These are phyloP conservation scores for Romanogobio albipinnatus DNA, from an alignment of 2,113 vertebrate genomes.

Conservation along the genomic window DNA sequence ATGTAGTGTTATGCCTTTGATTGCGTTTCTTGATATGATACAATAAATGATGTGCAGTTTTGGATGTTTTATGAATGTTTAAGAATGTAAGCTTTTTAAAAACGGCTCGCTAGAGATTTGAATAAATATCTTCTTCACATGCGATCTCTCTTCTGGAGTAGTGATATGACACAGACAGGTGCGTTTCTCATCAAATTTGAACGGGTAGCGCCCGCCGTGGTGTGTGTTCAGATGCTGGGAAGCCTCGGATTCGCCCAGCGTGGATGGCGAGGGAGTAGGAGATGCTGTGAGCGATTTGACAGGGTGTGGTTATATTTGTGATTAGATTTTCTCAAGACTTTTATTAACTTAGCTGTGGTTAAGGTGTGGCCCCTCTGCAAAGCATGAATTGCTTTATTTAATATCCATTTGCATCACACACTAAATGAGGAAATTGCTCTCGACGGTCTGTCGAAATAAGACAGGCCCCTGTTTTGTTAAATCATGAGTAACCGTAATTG, in stretches of 20 bases:
- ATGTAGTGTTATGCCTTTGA: slow-evolving; percentile 25
- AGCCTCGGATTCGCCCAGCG: slow-evolving; percentile 1
- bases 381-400: slow-evolving; percentile 77
- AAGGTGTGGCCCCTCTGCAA: slow-evolving; percentile 74
- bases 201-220: not conserved
- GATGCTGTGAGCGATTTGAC: slow-evolving; percentile 42
- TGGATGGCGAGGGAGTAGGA: slow-evolving; percentile 1
- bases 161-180: not conserved
- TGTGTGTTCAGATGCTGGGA: slow-evolving; percentile 1
- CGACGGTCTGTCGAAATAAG: slow-evolving; percentile 45
- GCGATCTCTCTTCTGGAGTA: not conserved
- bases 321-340: slow-evolving; percentile 76
- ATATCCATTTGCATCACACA: slow-evolving; percentile 68
- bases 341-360: slow-evolving; percentile 63
- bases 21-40: slow-evolving; percentile 20
- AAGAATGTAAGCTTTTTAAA: slow-evolving; percentile 5
- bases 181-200: slow-evolving; percentile 13
- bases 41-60: slow-evolving; percentile 36
- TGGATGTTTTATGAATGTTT: slow-evolving; percentile 31
- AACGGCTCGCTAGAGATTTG: not conserved
- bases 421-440: slow-evolving; percentile 58
- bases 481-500: slow-evolving; percentile 39
- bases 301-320: slow-evolving; percentile 55
- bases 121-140: not conserved
- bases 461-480: slow-evolving; percentile 33